Percentiles rank a stretch among this genome's conserved stretches.
These are phyloP conservation scores for Reinhardtius hippoglossoides DNA, from an alignment of 2,113 vertebrate genomes.

Conservation along the genomic window DNA sequence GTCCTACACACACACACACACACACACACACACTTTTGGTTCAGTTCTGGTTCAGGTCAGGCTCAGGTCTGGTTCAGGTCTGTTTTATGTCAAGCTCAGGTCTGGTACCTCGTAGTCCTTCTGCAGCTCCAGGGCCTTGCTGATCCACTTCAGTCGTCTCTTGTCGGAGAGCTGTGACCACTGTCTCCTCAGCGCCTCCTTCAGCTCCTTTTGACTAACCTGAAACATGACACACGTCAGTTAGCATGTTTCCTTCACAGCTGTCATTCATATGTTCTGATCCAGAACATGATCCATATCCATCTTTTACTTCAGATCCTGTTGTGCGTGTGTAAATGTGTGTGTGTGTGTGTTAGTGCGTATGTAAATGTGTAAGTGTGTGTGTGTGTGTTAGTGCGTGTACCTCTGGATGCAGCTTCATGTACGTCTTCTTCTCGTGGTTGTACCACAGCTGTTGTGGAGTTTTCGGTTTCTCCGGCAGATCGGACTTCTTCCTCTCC, in stretches of 20 bases:
- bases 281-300: not conserved
- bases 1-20: slow-evolving; percentile 60
- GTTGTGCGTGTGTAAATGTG: too few relatives aligned
- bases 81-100: too few relatives aligned
- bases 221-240: slow-evolving; percentile 32
- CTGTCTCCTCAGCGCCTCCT: slow-evolving; percentile 84
- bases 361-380: too few relatives aligned
- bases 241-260: not conserved
- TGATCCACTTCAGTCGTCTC: slow-evolving; percentile 86
- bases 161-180: slow-evolving; percentile 87
- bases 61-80: not conserved
- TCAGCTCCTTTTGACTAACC: slow-evolving; percentile 86
- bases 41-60: too few relatives aligned
- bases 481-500: slow-evolving; percentile 83
- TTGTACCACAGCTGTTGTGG: slow-evolving; percentile 88
- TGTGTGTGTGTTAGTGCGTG: too few relatives aligned
- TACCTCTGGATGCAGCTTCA: slow-evolving; percentile 86
- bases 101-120: slow-evolving; percentile 82
- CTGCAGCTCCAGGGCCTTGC: slow-evolving; percentile 86
- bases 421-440: slow-evolving; percentile 86
- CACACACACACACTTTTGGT: slow-evolving; percentile 12
- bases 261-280: not conserved
- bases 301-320: not conserved
- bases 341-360: too few relatives aligned
- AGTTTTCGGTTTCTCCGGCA: slow-evolving; percentile 86